Conservation (phyloP, 2,113 vertebrate genomes). For the Solenodon paradoxus region DNA sequence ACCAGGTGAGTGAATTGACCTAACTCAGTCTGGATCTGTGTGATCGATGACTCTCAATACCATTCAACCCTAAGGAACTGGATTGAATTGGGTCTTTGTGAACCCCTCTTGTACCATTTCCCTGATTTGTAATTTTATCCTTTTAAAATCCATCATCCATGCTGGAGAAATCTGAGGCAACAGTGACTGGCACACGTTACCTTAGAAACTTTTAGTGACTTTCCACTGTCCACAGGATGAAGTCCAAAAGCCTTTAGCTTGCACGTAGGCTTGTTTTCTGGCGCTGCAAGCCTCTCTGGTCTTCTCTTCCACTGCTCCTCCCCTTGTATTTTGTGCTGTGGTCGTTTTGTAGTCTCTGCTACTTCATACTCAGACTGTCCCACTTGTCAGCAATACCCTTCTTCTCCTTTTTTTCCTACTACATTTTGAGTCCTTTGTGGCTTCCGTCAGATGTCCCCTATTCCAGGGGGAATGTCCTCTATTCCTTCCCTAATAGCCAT, state of each 20-base stretch:
- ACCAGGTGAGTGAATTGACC: neutral
- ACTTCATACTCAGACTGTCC: neutral
- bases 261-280: neutral
- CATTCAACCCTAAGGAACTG: neutral
- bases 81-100: neutral
- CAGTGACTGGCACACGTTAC: neutral
- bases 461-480: conserved; percentile 33
- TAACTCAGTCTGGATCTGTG: neutral
- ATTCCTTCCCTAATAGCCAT: neutral
- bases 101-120: neutral
- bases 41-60: neutral
- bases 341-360: neutral
- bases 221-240: neutral
- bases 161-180: neutral
- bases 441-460: neutral
- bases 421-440: neutral
- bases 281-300: neutral
- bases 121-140: conserved; percentile 23
- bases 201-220: neutral
- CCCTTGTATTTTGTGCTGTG: neutral
- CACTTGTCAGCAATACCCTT: neutral
- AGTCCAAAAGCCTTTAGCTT: neutral
- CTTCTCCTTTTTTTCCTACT: neutral
- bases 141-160: neutral
- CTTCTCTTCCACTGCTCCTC: neutral